Evolutionary conservation across 2,888 invertebrate species (phyloP).

Genomic region (Globia sparganii): DNA sequence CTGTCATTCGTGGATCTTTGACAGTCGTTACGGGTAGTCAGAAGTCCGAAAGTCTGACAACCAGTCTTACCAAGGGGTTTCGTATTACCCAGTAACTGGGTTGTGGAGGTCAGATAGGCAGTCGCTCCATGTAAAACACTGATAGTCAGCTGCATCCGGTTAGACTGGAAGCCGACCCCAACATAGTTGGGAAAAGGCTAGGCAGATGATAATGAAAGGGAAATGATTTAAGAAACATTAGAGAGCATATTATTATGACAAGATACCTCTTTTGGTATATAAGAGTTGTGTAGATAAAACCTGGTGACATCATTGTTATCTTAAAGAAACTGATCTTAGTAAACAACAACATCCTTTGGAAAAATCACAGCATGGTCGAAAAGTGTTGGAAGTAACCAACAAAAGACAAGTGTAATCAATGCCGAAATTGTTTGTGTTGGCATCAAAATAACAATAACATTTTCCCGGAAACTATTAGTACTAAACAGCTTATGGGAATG

Average conservation of each 20-base stretch:
- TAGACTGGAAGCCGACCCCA: too few species aligned
- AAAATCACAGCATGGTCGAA: not conserved
- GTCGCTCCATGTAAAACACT: too few species aligned
- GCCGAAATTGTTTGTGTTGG: constrained; percentile 10
- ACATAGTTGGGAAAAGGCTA: too few species aligned
- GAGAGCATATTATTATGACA: not conserved
- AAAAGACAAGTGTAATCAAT: constrained; percentile 20
- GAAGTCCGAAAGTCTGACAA: too few species aligned
- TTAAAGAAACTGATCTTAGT: not conserved
- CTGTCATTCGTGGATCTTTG: too few species aligned
- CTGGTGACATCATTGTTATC: not conserved
- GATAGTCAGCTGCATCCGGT: too few species aligned
- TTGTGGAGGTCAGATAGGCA: too few species aligned
- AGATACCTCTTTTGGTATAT: not conserved
- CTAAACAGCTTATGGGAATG: too few species aligned
- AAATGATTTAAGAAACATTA: not conserved
- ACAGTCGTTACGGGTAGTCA: too few species aligned
- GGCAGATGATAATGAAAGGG: too few species aligned
- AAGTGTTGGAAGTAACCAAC: not conserved
- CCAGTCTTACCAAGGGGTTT: too few species aligned
- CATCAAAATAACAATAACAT: constrained; percentile 9
- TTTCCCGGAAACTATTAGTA: not conserved
- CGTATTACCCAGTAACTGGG: too few species aligned
- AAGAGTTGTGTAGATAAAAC: not conserved
- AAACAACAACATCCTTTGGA: constrained; percentile 6